Conservation (phyloP, 2,113 vertebrate genomes). For the Triplophysa rosa region DNA sequence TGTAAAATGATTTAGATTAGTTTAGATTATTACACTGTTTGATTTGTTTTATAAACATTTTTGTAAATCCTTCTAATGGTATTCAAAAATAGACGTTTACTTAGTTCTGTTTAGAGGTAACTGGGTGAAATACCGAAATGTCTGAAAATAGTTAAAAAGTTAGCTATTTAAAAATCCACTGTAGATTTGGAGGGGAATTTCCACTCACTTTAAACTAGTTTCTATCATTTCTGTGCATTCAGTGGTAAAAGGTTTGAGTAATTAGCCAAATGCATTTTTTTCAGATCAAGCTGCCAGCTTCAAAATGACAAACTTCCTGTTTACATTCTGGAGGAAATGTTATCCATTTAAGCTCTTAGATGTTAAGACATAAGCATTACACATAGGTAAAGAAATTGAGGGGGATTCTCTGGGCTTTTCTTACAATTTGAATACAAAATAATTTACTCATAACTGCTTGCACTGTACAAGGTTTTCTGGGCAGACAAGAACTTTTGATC, state of each 20-base stretch:
- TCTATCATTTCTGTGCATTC: slow-evolving; percentile 17
- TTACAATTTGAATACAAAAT: not conserved
- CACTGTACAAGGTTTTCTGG: not conserved
- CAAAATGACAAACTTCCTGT: slow-evolving; percentile 5
- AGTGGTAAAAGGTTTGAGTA: not conserved
- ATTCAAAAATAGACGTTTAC: too few relatives aligned
- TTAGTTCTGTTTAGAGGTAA: too few relatives aligned
- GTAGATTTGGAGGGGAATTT: slow-evolving; percentile 39
- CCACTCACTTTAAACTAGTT: slow-evolving; percentile 47
- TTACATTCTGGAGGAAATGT: not conserved
- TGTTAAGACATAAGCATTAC: not conserved
- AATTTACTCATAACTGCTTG: not conserved
- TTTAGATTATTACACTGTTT: too few relatives aligned
- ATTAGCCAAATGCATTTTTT: slow-evolving; percentile 44
- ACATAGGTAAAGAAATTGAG: not conserved
- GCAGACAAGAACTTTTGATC: not conserved
- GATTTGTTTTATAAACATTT: too few relatives aligned
- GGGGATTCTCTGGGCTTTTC: not conserved
- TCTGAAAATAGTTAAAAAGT: not conserved
- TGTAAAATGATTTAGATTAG: too few relatives aligned
- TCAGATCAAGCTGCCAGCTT: not conserved
- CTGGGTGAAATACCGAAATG: too few relatives aligned
- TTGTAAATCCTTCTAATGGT: too few relatives aligned
- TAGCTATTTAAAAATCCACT: slow-evolving; percentile 5
- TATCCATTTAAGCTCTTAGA: not conserved